Evolutionary conservation across 1,140 invertebrate species (phyloP), one percentile per base, ranked within the genome.

Genomic region (Telenomus remus): DNA sequence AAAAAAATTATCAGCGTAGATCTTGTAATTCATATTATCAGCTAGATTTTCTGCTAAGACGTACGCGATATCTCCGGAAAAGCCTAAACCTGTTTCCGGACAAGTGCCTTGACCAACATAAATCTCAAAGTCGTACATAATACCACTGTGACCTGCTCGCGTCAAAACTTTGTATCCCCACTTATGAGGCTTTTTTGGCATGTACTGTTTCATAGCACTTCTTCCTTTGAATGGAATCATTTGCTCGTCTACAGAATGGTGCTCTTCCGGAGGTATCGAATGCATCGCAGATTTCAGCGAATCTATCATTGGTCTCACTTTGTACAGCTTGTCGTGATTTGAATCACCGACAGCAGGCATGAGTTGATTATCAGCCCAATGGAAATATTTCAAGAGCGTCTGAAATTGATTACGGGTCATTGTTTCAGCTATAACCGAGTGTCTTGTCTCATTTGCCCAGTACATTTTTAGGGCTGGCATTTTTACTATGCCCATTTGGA

Each of bases 1-100:
- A 47, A 57, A 57, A 19, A 33, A 57, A 57, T 57, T 57, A 35
- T 57, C 54, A 57, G 43, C 54, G 12, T 57, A 57, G 13, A 57
- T 2, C 46, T 57, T 57, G n/a, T 46, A 57, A 12, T 57, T 57
- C 11, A 46, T 11, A 47, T 46, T 57, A 33, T 57, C 54, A 34
- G 43, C 42, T 47, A 54, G 37, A 13, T 54, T 54, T 42, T 43
- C 51, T 54, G 51, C 51, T 54, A 54, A 54, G 9, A 37, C n/a
- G 42, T 42, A 54, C 39, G 42, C 37, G 13, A 54, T 54, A 15
- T 54, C 37, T 43, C 50, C 50, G 27, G 34, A 53, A 53, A 53
- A 53, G 13, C 50, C 50, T 14, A 54, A 54, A 16, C 37, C 51
- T 9, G 54, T 47, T 34, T 57, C 12, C 46, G 54, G 15, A 10